Conservation (phyloP, 2,797 vertebrate genomes). For the Molossus alvarezi region DNA sequence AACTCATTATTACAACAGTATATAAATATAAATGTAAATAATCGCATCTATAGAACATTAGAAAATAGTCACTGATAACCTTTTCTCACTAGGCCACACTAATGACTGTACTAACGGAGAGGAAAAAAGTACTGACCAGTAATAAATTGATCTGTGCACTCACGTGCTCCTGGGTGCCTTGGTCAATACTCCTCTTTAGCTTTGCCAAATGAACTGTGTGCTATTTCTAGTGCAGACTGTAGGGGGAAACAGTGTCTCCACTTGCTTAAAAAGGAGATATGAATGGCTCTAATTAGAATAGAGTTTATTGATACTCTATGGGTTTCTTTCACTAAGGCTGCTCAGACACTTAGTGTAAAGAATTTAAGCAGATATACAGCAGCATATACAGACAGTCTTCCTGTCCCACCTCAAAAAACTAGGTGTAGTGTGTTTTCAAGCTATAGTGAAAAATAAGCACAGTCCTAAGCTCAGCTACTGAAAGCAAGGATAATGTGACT, state of each 20-base stretch:
- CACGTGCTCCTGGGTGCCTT: constrained; percentile 5
- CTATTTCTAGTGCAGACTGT: constrained; percentile 24
- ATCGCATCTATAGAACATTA: neutral
- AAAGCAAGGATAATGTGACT: neutral
- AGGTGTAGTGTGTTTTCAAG: neutral
- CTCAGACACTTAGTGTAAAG: neutral
- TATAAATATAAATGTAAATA: neutral
- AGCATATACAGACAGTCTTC: neutral
- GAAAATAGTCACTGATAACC: neutral
- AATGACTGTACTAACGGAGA: constrained; percentile 22
- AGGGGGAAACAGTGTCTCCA: neutral
- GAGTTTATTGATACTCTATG: neutral
- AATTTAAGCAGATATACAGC: neutral
- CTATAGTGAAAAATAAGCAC: neutral
- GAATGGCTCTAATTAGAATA: constrained; percentile 24
- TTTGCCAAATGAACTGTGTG: constrained; percentile 54
- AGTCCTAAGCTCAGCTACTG: neutral
- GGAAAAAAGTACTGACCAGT: neutral
- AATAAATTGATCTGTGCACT: neutral
- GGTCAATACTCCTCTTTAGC: constrained; percentile 71
- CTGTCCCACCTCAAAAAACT: neutral
- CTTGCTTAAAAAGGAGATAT: constrained; percentile 57
- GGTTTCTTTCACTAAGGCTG: constrained; percentile 42
- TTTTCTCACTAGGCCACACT: constrained; percentile 9
- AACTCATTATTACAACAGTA: neutral